These are phyloP conservation scores for Sebastes cheni DNA, from an alignment of 2,797 vertebrate species.

Conservation along the genomic window DNA sequence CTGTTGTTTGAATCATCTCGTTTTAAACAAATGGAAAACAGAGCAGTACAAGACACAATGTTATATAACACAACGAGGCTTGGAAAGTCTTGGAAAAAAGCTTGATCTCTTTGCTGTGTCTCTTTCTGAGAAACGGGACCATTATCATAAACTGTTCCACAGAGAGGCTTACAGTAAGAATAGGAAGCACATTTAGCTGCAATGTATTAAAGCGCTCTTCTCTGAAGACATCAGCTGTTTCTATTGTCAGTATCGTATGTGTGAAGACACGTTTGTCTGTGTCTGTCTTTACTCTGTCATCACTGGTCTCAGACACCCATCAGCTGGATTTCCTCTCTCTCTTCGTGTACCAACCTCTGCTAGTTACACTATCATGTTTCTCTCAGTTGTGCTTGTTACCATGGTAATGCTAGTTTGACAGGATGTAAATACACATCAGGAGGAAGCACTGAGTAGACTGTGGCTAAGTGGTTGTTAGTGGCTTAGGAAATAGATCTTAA, in stretches of 20 bases:
- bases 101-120: conserved; percentile 41
- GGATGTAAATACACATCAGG: conserved; percentile 49
- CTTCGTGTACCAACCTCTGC: conserved; percentile 13
- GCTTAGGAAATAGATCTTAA: conserved; percentile 69
- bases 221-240: conserved; percentile 45
- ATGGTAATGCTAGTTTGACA: conserved; percentile 37
- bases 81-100: conserved; percentile 31
- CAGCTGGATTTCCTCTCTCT: conserved; percentile 71
- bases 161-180: conserved; percentile 55
- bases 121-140: conserved; percentile 37
- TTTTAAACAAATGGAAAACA: too few relatives aligned
- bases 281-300: conserved; percentile 68
- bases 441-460: conserved; percentile 26
- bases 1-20: background rate
- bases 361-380: conserved; percentile 65
- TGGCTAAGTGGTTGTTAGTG: conserved; percentile 63
- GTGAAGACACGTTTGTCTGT: conserved; percentile 39
- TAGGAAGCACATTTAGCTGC: conserved; percentile 38
- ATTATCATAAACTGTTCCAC: conserved; percentile 27
- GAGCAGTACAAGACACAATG: too few relatives aligned
- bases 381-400: conserved; percentile 48
- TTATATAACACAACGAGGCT: too few relatives aligned
- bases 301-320: conserved; percentile 59
- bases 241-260: conserved; percentile 42
- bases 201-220: conserved; percentile 11